Conservation (phyloP, 2,888 invertebrate genomes). For the Papilio elwesi region DNA sequence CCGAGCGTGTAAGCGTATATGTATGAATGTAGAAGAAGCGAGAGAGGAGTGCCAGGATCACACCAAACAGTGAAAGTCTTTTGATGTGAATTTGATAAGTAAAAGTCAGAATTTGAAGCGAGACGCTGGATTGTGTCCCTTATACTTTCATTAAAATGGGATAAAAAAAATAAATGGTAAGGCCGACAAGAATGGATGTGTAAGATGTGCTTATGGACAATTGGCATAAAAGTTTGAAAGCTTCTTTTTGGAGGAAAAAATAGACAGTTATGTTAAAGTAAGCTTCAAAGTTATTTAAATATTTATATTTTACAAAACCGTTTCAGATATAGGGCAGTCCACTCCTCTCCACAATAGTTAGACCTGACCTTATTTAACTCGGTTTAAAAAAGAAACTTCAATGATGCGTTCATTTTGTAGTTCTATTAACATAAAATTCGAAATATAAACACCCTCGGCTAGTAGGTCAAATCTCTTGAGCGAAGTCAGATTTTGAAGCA, state of each 20-base stretch:
- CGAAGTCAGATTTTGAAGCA: slow-evolving; percentile 19
- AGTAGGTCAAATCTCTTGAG: slow-evolving; percentile 35
- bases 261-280: not conserved
- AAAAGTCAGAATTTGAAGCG: too few species aligned
- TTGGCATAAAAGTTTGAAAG: not conserved
- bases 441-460: slow-evolving; percentile 32
- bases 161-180: too few species aligned
- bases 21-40: too few species aligned
- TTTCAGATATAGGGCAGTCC: slow-evolving; percentile 26
- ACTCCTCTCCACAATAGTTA: slow-evolving; percentile 15
- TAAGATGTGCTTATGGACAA: not conserved
- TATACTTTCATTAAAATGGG: too few species aligned
- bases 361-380: slow-evolving; percentile 17
- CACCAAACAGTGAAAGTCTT: too few species aligned
- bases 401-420: slow-evolving; percentile 35
- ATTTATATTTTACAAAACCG: slow-evolving; percentile 27
- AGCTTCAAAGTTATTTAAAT: slow-evolving; percentile 7
- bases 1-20: too few species aligned
- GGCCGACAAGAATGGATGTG: too few species aligned
- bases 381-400: slow-evolving; percentile 29
- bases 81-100: too few species aligned
- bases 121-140: too few species aligned
- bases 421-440: slow-evolving; percentile 35
- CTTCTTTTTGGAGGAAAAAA: not conserved
- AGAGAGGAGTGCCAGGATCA: too few species aligned